Evolutionary conservation across 53 echinoderm and acorn worm species (phyloP), one percentile per base, ranked within the genome.

Genomic region (Mesocentrotus franciscanus): DNA sequence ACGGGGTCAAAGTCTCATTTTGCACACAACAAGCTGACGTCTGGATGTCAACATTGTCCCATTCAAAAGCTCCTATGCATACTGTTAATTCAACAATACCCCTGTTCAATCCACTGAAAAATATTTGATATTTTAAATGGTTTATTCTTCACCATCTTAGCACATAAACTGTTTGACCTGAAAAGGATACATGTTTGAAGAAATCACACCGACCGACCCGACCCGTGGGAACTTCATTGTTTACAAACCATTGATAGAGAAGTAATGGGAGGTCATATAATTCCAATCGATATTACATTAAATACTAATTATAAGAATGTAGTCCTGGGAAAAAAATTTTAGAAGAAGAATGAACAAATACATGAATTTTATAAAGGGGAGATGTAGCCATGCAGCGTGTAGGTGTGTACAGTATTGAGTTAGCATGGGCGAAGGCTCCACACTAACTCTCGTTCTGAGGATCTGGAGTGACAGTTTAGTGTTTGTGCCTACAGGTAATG

Each of bases 1-100:
- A n/a, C n/a, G n/a, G n/a, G n/a, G n/a, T n/a, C n/a, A n/a, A 76
- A 76, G 76, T 76, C 76, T 76, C 30, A 76, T 76, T 24, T 76
- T 30, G 33, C 33, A 76, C 26, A 26, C 9, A 29, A 27, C 3
- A 33, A 15, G 76, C 33, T 10, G 76, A 33, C 33, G 10, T 76
- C 76, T 76, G 33, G 33, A 76, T 14, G 76, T 76, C 32, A 30
- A 76, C 33, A 33, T 12, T 32, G 76, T 32, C 2, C 33, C 76
- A 27, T 76, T 76, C 76, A 76, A 11, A 76, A 76, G 76, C 76
- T 15, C 64, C 30, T 76, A 30, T 33, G 33, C 27, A 30, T 64
- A 20, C 64, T 64, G 76, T 76, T 76, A 12, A 76, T 30, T 76
- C 13, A 27, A 76, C 33, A 33, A 32, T 30, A 13, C 32, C 33